phyloP scores from a whole-genome alignment of 92 coral and sea anemone genomes.

The Palythoa grandiflora region DNA sequence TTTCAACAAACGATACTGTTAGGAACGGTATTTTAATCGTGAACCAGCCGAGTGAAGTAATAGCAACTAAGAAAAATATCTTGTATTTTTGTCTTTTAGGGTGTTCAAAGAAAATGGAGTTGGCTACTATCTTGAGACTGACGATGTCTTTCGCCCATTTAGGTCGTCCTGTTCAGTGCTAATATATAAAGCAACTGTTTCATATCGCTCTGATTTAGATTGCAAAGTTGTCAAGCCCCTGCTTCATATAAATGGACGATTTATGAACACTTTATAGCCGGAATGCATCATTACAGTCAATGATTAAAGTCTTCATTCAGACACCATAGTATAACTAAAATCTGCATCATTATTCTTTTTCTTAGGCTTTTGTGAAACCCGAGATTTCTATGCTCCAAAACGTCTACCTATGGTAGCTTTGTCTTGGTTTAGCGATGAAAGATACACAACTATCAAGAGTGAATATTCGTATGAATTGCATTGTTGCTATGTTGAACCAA shows the following conservation, averaged over 20 bases:
- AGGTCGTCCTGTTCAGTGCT: neutral
- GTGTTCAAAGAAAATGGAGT: neutral
- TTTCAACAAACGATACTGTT: conserved; percentile 3
- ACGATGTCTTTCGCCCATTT: neutral
- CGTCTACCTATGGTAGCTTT: neutral
- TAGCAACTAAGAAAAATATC: conserved; percentile 22
- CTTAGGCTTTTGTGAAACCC: neutral
- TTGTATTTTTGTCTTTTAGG: neutral
- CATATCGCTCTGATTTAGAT: neutral
- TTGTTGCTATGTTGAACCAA: conserved; percentile 41
- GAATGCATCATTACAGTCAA: no score
- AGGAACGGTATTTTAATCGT: neutral
- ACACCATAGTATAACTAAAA: no score
- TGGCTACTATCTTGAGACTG: neutral
- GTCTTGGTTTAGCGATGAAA: neutral
- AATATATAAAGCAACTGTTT: conserved; percentile 1
- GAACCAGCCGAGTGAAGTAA: conserved; percentile 24
- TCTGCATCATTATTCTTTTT: neutral
- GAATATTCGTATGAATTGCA: conserved; percentile 32
- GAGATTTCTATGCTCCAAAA: neutral
- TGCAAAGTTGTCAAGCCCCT: neutral
- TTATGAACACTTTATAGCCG: no score
- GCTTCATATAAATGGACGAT: neutral
- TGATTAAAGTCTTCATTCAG: no score
- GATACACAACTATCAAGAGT: conserved; percentile 15